Evolutionary conservation across 2,797 vertebrate species (phyloP), one percentile per base, ranked within the genome.

Genomic region (Yasuhikotakia modesta): DNA sequence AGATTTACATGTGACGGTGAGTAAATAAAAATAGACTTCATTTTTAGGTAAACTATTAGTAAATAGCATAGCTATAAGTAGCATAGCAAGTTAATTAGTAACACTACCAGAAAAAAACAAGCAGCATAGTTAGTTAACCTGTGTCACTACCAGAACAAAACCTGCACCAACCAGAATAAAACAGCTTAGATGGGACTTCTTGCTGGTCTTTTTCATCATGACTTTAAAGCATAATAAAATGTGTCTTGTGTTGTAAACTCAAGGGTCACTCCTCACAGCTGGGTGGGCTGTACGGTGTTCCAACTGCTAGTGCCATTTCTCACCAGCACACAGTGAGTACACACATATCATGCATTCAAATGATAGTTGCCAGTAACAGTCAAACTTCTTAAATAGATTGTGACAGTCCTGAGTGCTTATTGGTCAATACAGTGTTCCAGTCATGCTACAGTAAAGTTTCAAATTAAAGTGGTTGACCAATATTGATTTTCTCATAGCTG

Each of bases 261-360:
- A 89, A 98, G 96, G 93, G 94, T 89, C 95, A 95, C 90, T 95
- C 95, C 64, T 91, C 92, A 88, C 96, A 96, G 88, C 92, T 96
- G 88, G 93, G 95, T 12, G 92, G 94, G 86, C 90, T 96, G 81
- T 97, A 97, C 0, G 94, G 95, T 82, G 89, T 91, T 68, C 88
- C 94, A 80, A 82, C 93, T 73, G 91, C 92, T 2, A 87, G 94
- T 79, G 80, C 92, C 80, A 92, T 95, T 87, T 89, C 94, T 52
- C 95, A 95, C 79, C 96, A 95, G 90, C 94, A 95, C 88, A 91
- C 94, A 0, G 96, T 98, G 91, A 91, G 96, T 95, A 81, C 60
- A 45, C 45, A 48, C 69, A 64, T 71, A 17, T 46, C 27, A 65
- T 57, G 1, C 30, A n/a, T 61, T 21, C 35, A 30, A 55, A 55